These are phyloP conservation scores for Macrophya alboannulata DNA, from an alignment of 2,888 invertebrate species.

Conservation along the genomic window DNA sequence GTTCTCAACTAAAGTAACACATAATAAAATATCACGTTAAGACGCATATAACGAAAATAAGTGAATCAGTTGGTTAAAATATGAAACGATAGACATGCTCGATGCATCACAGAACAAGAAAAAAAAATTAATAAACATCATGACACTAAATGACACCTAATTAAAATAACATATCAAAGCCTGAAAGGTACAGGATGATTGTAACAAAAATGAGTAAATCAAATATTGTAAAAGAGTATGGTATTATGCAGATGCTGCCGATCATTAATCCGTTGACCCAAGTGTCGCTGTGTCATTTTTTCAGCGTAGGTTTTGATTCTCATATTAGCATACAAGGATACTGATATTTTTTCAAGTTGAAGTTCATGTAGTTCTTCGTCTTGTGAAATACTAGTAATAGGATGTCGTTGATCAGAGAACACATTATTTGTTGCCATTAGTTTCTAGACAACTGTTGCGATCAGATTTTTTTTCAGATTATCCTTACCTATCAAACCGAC, in stretches of 20 bases:
- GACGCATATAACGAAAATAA: not conserved
- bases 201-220: not conserved
- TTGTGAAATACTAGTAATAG: constrained; percentile 29
- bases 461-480: constrained; percentile 12
- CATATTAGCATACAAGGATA: constrained; percentile 28
- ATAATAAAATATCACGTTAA: constrained; percentile 14
- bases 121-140: not conserved
- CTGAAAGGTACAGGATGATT: not conserved
- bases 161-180: not conserved
- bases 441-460: constrained; percentile 36
- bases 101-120: too few species aligned
- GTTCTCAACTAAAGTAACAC: not conserved
- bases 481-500: not conserved
- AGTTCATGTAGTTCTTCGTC: constrained; percentile 49
- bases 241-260: constrained; percentile 34
- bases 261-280: constrained; percentile 24
- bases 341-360: constrained; percentile 23
- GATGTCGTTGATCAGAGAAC: not conserved
- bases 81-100: not conserved
- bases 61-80: not conserved
- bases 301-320: constrained; percentile 21
- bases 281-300: constrained; percentile 19
- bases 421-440: constrained; percentile 6
- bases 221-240: constrained; percentile 34
- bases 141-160: not conserved